A percentile compares a stretch with the other conserved stretches of the same genome.
Evolutionary conservation across 2,113 vertebrate species (phyloP).

Genomic region (Carlito syrichta): DNA sequence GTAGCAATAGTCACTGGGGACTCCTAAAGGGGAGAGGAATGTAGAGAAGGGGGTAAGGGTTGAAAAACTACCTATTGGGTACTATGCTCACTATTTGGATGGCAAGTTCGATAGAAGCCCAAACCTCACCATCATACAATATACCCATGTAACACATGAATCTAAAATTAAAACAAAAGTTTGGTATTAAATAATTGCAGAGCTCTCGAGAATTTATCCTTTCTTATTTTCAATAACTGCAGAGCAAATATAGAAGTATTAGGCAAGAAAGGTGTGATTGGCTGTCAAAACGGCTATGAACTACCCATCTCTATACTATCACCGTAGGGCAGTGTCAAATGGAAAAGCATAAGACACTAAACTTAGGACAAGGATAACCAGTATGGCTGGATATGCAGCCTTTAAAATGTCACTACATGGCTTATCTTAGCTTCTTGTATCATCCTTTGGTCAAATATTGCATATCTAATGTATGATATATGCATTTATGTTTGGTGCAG

Average conservation of each 20-base stretch:
- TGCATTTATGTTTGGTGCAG: slow-evolving; percentile 22
- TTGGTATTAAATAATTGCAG: slow-evolving; percentile 28
- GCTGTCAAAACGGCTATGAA: not conserved
- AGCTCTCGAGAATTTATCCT: not conserved
- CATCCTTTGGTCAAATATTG: not conserved
- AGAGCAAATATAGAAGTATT: not conserved
- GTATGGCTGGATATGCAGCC: not conserved
- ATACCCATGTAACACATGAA: no score
- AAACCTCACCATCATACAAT: no score
- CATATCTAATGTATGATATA: not conserved
- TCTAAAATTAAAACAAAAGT: no score
- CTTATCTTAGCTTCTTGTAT: not conserved
- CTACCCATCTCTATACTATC: not conserved
- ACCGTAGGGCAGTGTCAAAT: not conserved
- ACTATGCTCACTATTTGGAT: no score
- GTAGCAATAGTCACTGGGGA: no score
- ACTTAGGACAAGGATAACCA: not conserved
- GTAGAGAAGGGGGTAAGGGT: no score
- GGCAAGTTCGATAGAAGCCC: no score
- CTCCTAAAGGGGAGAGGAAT: no score
- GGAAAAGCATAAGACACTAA: not conserved
- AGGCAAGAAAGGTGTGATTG: not conserved
- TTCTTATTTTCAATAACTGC: not conserved
- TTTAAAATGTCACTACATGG: not conserved
- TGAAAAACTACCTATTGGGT: no score